A percentile compares a stretch with the other conserved stretches of the same genome.
Evolutionary conservation across 2,888 invertebrate species (phyloP).

Genomic region (Coleophora flavipennella): DNA sequence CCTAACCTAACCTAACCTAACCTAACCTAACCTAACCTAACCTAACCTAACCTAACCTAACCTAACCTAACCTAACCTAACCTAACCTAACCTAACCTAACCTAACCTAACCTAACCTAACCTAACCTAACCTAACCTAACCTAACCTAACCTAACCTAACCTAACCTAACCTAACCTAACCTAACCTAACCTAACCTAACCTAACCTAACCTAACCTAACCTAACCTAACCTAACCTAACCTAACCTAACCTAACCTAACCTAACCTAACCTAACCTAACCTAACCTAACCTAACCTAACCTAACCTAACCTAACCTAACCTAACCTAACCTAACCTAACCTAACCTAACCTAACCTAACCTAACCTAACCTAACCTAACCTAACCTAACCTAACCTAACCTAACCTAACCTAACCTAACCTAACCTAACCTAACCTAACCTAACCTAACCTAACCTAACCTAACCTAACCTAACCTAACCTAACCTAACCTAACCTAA

Average conservation of each 20-base stretch:
- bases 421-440: slow-evolving; percentile 14
- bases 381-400: slow-evolving; percentile 10
- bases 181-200: slow-evolving; percentile 12
- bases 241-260: slow-evolving; percentile 11
- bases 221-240: slow-evolving; percentile 11
- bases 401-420: slow-evolving; percentile 11
- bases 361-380: slow-evolving; percentile 10
- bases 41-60: slow-evolving; percentile 9
- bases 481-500: slow-evolving; percentile 7
- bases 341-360: slow-evolving; percentile 11
- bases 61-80: slow-evolving; percentile 9
- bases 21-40: slow-evolving; percentile 6
- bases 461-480: slow-evolving; percentile 4
- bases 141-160: slow-evolving; percentile 11
- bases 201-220: slow-evolving; percentile 6
- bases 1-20: slow-evolving; percentile 8
- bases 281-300: slow-evolving; percentile 9
- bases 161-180: slow-evolving; percentile 11
- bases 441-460: slow-evolving; percentile 11
- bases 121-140: slow-evolving; percentile 11
- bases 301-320: slow-evolving; percentile 9
- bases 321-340: slow-evolving; percentile 12
- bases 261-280: slow-evolving; percentile 10
- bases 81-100: slow-evolving; percentile 9
- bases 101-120: slow-evolving; percentile 9